Conservation (phyloP, 2,113 vertebrate species). For the Furnarius figulus region DNA sequence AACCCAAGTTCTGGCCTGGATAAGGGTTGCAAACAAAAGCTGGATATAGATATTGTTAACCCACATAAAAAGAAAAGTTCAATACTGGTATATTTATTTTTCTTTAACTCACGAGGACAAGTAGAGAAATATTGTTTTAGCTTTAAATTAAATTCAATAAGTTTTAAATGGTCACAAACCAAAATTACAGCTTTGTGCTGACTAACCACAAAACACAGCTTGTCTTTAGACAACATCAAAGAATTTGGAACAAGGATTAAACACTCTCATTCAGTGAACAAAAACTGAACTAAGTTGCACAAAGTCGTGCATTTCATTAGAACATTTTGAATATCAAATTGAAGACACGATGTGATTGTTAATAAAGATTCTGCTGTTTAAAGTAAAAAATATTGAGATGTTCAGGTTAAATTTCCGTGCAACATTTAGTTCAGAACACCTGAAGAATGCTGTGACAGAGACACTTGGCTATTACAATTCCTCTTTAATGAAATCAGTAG, state of each 20-base stretch:
- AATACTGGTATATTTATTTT: background rate
- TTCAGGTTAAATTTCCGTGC: background rate
- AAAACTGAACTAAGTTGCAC: background rate
- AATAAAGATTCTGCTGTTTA: background rate
- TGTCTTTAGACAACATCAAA: background rate
- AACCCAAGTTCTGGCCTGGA: background rate
- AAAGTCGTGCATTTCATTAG: background rate
- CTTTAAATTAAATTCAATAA: background rate
- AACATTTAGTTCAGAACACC: background rate
- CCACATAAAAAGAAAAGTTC: background rate
- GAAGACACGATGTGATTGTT: background rate
- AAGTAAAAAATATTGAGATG: background rate
- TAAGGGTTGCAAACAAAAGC: background rate
- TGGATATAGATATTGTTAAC: background rate
- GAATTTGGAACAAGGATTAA: background rate
- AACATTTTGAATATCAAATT: background rate
- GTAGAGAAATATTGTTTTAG: background rate
- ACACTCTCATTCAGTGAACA: background rate
- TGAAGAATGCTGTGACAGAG: background rate
- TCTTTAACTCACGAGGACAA: background rate
- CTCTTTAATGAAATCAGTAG: background rate
- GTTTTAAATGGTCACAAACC: background rate
- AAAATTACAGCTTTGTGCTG: slow-evolving; percentile 4
- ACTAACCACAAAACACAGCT: slow-evolving; percentile 14
- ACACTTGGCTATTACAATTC: background rate